These are phyloP conservation scores for Mionectes macconnelli DNA, from an alignment of 2,113 vertebrate genomes.

Conservation along the genomic window DNA sequence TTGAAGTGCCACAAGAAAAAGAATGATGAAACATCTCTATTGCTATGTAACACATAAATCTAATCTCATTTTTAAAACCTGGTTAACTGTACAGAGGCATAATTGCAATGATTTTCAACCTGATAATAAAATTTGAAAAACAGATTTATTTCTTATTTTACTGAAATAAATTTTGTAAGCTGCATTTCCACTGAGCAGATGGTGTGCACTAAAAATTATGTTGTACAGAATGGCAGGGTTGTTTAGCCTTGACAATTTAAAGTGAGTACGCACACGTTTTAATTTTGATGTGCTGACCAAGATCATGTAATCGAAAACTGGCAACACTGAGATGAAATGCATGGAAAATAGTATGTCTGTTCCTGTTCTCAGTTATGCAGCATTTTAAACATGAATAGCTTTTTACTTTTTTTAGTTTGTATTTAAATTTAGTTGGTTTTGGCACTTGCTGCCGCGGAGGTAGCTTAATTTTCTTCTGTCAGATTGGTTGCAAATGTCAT, in stretches of 20 bases:
- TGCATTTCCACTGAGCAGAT: constrained; percentile 9
- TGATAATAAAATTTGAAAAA: background rate
- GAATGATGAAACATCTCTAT: background rate
- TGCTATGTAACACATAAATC: background rate
- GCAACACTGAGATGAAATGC: background rate
- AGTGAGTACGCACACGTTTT: background rate
- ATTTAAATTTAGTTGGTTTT: background rate
- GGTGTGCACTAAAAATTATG: background rate
- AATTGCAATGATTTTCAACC: background rate
- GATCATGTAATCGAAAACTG: background rate
- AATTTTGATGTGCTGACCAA: background rate
- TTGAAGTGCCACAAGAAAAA: background rate
- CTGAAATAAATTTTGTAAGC: background rate
- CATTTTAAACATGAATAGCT: background rate
- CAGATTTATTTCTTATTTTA: background rate
- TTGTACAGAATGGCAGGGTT: background rate
- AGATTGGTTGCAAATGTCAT: background rate
- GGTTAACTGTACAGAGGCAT: background rate
- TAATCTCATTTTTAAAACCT: background rate
- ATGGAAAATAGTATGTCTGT: fast-evolving
- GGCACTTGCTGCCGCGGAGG: background rate
- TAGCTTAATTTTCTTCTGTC: background rate
- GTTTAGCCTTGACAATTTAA: background rate
- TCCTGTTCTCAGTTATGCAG: background rate
- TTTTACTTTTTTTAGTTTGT: background rate